phyloP scores from a whole-genome alignment of 2,888 invertebrate species.

The Lottia scabra region DNA sequence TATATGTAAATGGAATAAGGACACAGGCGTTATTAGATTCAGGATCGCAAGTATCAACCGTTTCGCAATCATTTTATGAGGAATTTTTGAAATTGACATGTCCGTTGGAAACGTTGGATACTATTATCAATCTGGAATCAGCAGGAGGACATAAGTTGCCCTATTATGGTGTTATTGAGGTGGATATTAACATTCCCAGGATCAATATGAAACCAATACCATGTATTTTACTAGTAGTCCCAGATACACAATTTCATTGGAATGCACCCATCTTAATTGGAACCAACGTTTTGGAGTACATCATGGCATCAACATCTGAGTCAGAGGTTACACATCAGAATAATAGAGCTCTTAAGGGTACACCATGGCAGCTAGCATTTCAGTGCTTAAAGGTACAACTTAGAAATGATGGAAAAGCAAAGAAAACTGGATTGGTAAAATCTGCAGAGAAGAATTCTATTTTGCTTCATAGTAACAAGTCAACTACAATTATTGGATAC shows the following conservation, averaged over 20 bases:
- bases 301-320: background rate
- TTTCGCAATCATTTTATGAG: background rate
- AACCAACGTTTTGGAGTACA: background rate
- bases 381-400: too few species aligned
- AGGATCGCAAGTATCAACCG: background rate
- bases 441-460: background rate
- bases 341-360: too few species aligned
- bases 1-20: background rate
- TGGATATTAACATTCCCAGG: background rate
- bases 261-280: background rate
- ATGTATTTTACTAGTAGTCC: background rate
- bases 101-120: background rate
- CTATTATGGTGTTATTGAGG: conserved; percentile 7
- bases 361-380: too few species aligned
- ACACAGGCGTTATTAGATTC: background rate
- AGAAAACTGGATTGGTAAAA: background rate
- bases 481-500: background rate
- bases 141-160: background rate
- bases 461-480: background rate
- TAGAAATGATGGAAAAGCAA: too few species aligned
- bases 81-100: background rate
- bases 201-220: background rate
- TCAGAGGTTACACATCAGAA: too few species aligned
- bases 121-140: background rate
- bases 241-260: background rate